Conservation (phyloP, 1,140 invertebrate genomes). For the Macrobrachium nipponense region DNA sequence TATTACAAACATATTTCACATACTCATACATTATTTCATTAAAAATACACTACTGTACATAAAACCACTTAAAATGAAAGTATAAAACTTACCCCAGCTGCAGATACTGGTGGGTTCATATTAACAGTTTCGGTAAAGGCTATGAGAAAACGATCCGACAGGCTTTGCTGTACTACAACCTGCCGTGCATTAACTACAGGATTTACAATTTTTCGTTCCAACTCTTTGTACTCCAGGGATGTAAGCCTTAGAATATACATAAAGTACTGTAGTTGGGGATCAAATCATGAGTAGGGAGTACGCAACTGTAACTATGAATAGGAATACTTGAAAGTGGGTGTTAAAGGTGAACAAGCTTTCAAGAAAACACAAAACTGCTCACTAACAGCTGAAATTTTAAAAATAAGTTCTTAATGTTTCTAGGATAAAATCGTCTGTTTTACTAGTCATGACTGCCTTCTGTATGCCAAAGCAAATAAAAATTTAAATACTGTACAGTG, state of each 20-base stretch:
- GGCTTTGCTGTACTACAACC: slow-evolving; percentile 82
- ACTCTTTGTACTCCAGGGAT: slow-evolving; percentile 81
- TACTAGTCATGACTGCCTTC: too few species aligned
- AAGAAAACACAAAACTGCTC: too few species aligned
- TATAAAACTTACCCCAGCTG: slow-evolving; percentile 69
- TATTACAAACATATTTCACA: too few species aligned
- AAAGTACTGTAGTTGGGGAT: background rate
- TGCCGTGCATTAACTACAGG: slow-evolving; percentile 81
- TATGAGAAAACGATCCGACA: slow-evolving; percentile 86
- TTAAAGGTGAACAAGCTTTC: too few species aligned
- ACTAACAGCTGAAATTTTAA: too few species aligned
- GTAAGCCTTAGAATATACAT: slow-evolving; percentile 74
- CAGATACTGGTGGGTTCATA: slow-evolving; percentile 78
- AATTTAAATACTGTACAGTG: too few species aligned
- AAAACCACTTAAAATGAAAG: slow-evolving; percentile 34
- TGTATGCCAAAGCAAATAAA: too few species aligned
- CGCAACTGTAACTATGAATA: too few species aligned
- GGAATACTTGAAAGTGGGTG: too few species aligned
- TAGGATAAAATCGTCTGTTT: too few species aligned
- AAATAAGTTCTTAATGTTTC: too few species aligned
- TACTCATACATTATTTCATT: too few species aligned
- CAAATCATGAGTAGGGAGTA: background rate
- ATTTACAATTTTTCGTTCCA: slow-evolving; percentile 81
- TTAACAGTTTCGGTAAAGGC: slow-evolving; percentile 83
- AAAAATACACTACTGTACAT: slow-evolving; percentile 48